phyloP scores from a whole-genome alignment of 2,888 invertebrate species.

The Yponomeuta plumbellus region DNA sequence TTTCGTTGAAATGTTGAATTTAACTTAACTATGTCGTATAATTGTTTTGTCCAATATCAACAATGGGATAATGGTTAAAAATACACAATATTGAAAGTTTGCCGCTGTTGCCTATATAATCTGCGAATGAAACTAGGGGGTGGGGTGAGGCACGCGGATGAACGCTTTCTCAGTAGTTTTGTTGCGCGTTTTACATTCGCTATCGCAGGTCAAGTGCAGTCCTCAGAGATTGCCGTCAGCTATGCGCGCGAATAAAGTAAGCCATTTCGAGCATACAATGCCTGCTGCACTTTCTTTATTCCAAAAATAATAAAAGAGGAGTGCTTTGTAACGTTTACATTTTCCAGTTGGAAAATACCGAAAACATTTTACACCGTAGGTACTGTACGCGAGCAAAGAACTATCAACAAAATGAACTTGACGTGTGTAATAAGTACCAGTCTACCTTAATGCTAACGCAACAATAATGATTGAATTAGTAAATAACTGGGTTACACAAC shows the following conservation, averaged over 20 bases:
- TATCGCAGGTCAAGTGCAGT: constrained; percentile 62
- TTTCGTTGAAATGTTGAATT: too few species aligned
- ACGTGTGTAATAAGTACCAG: too few species aligned
- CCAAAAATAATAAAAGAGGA: constrained; percentile 9
- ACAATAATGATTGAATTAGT: background rate
- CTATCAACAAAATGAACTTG: too few species aligned
- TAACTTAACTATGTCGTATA: too few species aligned
- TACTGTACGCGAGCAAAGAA: background rate
- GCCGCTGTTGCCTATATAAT: background rate
- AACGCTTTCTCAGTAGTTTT: constrained; percentile 32
- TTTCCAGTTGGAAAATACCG: background rate
- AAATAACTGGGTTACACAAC: background rate
- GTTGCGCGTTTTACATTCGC: constrained; percentile 45
- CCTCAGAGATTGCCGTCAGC: constrained; percentile 50
- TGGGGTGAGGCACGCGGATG: background rate
- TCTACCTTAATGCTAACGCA: too few species aligned
- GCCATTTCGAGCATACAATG: constrained; percentile 29
- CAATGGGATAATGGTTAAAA: background rate
- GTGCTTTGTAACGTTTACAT: background rate
- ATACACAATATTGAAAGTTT: background rate
- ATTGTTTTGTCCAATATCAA: too few species aligned
- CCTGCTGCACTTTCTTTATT: constrained; percentile 17
- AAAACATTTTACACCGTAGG: background rate
- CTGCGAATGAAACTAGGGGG: background rate
- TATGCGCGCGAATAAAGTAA: constrained; percentile 34